phyloP scores from a whole-genome alignment of 2,888 invertebrate species.

The Pseudococcus viburni region DNA sequence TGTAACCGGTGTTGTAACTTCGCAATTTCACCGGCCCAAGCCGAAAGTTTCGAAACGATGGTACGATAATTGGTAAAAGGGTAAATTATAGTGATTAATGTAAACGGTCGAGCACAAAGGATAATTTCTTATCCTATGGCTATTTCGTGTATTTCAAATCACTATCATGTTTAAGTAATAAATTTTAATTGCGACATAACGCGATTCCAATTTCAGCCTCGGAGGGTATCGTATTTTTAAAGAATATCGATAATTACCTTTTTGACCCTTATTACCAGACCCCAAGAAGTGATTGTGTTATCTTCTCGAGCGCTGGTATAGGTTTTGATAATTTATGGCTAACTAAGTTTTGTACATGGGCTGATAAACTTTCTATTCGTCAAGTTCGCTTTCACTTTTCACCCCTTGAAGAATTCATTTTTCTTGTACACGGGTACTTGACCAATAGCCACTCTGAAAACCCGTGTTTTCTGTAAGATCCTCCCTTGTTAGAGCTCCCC shows the following conservation, averaged over 20 bases:
- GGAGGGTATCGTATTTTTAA: background rate
- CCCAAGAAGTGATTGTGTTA: constrained; percentile 32
- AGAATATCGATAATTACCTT: constrained; percentile 41
- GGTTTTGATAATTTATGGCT: constrained; percentile 20
- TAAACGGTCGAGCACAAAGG: constrained; percentile 34
- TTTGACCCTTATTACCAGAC: constrained; percentile 34
- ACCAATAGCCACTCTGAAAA: too few relatives aligned
- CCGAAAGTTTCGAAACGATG: constrained; percentile 24
- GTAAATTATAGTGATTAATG: constrained; percentile 45
- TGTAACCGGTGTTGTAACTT: constrained; percentile 17
- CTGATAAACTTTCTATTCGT: background rate
- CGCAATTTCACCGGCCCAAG: background rate
- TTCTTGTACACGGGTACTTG: background rate
- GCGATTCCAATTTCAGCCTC: constrained; percentile 16
- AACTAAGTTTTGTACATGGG: background rate
- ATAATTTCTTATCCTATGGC: constrained; percentile 51
- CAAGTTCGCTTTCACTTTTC: background rate
- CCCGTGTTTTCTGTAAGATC: too few relatives aligned
- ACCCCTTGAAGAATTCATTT: background rate
- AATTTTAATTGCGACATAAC: constrained; percentile 34
- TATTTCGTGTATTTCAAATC: constrained; percentile 41
- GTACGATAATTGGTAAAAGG: constrained; percentile 44
- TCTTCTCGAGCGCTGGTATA: background rate
- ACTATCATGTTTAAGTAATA: constrained; percentile 28
- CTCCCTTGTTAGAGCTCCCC: too few relatives aligned